These are phyloP conservation scores for Leptopilina boulardi DNA, from an alignment of 1,140 invertebrate genomes.

Conservation along the genomic window DNA sequence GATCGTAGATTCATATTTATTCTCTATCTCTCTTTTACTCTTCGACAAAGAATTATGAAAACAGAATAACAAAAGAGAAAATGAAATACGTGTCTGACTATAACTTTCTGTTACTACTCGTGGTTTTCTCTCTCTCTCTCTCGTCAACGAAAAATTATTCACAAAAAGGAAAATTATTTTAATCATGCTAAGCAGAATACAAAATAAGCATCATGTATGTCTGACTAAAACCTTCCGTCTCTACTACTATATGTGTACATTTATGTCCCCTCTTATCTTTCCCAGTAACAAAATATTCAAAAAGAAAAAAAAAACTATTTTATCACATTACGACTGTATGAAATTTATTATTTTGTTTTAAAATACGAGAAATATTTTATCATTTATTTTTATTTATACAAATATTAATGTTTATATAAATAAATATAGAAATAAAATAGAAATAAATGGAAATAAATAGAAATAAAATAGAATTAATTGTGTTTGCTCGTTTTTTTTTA, in stretches of 20 bases:
- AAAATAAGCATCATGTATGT: background rate
- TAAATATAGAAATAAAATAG: no score
- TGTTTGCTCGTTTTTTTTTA: background rate
- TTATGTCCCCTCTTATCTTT: background rate
- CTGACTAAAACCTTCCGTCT: background rate
- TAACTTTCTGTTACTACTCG: background rate
- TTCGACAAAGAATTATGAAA: background rate
- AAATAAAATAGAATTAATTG: no score
- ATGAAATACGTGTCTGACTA: background rate
- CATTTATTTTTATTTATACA: no score
- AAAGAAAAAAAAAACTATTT: background rate
- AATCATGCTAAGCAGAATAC: background rate
- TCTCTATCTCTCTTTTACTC: background rate
- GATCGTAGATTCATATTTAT: no score
- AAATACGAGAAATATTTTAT: no score
- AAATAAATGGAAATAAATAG: no score
- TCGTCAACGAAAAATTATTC: background rate
- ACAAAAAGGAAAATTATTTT: background rate
- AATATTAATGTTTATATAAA: no score
- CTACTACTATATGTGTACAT: background rate
- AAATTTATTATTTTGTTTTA: no score
- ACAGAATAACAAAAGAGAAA: background rate
- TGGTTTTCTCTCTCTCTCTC: background rate
- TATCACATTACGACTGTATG: no score
- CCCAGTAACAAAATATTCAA: background rate